These are phyloP conservation scores for Drosophila meridiana DNA, from an alignment of 2,888 invertebrate genomes.

Conservation along the genomic window DNA sequence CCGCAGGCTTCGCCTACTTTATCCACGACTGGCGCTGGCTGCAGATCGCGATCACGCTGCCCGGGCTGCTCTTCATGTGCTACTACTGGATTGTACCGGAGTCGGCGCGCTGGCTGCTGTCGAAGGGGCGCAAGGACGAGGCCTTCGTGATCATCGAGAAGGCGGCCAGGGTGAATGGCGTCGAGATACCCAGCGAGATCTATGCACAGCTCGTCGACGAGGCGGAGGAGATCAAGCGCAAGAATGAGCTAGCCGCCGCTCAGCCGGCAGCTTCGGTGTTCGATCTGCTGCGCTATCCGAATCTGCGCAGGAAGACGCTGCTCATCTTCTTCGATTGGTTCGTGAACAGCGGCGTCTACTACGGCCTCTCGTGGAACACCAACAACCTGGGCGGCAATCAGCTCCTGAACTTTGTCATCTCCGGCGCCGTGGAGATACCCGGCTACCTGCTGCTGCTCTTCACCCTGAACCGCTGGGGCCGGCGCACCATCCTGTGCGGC, in stretches of 20 bases:
- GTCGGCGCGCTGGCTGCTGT: slow-evolving; percentile 90
- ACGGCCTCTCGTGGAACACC: slow-evolving; percentile 91
- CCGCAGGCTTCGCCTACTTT: slow-evolving; percentile 89
- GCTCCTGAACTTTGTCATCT: slow-evolving; percentile 90
- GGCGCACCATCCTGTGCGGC: slow-evolving; percentile 89
- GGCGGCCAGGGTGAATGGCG: slow-evolving; percentile 89
- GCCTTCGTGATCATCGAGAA: slow-evolving; percentile 88
- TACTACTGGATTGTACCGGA: slow-evolving; percentile 92
- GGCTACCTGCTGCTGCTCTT: slow-evolving; percentile 88
- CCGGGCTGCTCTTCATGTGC: slow-evolving; percentile 88
- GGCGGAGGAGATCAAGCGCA: slow-evolving; percentile 80
- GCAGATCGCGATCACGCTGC: slow-evolving; percentile 89
- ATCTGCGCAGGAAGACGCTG: slow-evolving; percentile 88
- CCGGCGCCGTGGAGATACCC: slow-evolving; percentile 91
- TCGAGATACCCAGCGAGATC: slow-evolving; percentile 86
- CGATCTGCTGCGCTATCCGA: slow-evolving; percentile 88
- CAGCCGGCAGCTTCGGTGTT: slow-evolving; percentile 86
- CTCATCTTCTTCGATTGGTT: slow-evolving; percentile 92
- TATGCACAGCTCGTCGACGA: slow-evolving; percentile 87
- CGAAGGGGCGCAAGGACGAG: slow-evolving; percentile 88
- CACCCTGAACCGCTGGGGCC: slow-evolving; percentile 90
- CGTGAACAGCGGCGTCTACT: slow-evolving; percentile 91
- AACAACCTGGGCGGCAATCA: slow-evolving; percentile 91
- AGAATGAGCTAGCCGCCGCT: slow-evolving; percentile 70
- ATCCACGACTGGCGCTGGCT: slow-evolving; percentile 90